A percentile compares a stretch with the other conserved stretches of the same genome.
phyloP scores from a whole-genome alignment of 2,113 vertebrate genomes.

The Phrynocephalus versicolor region DNA sequence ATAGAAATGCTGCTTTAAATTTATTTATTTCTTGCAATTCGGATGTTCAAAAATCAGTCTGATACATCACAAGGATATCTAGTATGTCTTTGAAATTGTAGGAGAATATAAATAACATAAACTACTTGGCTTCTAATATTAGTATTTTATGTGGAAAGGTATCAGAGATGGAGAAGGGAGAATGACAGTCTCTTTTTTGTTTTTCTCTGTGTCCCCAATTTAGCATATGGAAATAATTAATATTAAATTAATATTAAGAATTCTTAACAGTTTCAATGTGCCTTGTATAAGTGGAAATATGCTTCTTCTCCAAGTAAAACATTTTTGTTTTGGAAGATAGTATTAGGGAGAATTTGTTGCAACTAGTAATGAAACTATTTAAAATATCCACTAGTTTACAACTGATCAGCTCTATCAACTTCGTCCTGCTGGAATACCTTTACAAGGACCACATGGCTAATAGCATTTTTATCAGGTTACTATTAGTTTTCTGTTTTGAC shows the following conservation, averaged over 20 bases:
- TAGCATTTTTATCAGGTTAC: too few relatives aligned
- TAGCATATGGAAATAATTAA: background rate
- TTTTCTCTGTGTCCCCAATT: background rate
- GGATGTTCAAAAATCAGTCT: background rate
- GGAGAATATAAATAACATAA: background rate
- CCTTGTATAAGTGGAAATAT: background rate
- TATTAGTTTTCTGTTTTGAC: too few relatives aligned
- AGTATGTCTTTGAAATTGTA: constrained; percentile 10
- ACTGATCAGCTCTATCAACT: too few relatives aligned
- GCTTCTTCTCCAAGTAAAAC: background rate
- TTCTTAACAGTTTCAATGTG: background rate
- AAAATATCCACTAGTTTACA: background rate
- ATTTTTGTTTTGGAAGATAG: background rate
- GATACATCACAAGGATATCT: background rate
- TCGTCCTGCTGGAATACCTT: background rate
- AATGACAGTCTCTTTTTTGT: background rate
- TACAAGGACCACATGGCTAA: too few relatives aligned
- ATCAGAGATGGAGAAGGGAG: background rate
- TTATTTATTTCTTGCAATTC: constrained; percentile 6
- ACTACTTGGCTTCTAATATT: background rate
- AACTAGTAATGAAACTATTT: constrained; percentile 2
- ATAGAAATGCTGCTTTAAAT: background rate
- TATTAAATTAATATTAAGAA: background rate
- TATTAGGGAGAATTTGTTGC: constrained; percentile 7
- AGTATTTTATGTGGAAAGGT: background rate